These are phyloP conservation scores for Boleophthalmus pectinirostris DNA, from an alignment of 2,113 vertebrate species.

Conservation along the genomic window DNA sequence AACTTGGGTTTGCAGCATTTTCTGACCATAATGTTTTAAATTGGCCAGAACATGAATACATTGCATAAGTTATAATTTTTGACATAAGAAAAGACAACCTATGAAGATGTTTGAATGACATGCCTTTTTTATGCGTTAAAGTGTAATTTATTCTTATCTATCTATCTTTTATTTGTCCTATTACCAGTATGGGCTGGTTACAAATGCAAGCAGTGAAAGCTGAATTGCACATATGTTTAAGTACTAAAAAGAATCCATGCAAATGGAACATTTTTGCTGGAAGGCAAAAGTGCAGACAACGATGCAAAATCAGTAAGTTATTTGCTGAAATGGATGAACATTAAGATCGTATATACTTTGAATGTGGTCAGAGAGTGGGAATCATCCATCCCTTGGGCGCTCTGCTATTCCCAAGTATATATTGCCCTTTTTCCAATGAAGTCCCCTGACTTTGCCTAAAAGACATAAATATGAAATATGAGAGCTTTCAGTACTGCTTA, in stretches of 20 bases:
- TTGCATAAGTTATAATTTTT: background rate
- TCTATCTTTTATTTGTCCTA: too few species aligned
- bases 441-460: slow-evolving; percentile 63
- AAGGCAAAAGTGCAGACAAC: background rate
- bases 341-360: background rate
- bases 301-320: background rate
- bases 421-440: slow-evolving; percentile 31
- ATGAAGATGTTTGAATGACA: background rate
- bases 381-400: slow-evolving; percentile 7
- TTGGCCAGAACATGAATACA: background rate
- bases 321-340: background rate
- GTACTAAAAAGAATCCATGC: background rate
- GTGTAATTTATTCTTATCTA: background rate
- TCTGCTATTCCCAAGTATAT: slow-evolving; percentile 25
- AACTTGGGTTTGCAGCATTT: background rate
- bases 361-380: slow-evolving; percentile 17
- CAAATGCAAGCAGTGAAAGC: background rate
- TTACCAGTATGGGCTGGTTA: too few species aligned
- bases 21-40: background rate
- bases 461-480: slow-evolving; percentile 74
- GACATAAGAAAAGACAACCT: background rate
- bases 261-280: background rate
- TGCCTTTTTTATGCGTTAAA: background rate
- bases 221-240: background rate
- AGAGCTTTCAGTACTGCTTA: slow-evolving; percentile 72